Evolutionary conservation across 1,140 invertebrate species (phyloP).

Genomic region (Panagrolaimus sp.): DNA sequence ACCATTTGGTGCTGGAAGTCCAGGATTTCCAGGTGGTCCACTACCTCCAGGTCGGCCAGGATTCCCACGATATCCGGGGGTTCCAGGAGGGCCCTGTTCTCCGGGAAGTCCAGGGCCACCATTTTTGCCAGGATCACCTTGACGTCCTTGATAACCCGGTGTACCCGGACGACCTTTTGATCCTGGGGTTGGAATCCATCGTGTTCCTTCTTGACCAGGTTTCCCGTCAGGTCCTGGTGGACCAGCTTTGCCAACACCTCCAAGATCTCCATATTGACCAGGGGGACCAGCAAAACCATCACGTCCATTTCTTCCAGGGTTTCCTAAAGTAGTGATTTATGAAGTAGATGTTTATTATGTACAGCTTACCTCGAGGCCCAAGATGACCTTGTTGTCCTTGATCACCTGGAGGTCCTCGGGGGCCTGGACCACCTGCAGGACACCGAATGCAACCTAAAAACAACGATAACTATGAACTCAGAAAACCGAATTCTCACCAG

Average conservation of each 20-base stretch:
- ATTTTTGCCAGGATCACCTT: neutral
- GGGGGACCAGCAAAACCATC: constrained; percentile 6
- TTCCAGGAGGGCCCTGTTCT: constrained; percentile 1
- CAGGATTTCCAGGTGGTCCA: constrained; percentile 11
- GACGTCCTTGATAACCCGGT: neutral
- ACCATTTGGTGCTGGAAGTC: neutral
- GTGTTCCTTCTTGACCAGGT: constrained; percentile 16
- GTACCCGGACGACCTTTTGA: constrained; percentile 18
- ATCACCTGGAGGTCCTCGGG: constrained; percentile 12
- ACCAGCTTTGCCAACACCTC: neutral
- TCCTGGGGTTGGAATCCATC: constrained; percentile 8
- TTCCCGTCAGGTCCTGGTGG: constrained; percentile 2
- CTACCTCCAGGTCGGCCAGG: constrained; percentile 10
- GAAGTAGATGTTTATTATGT: too few relatives aligned
- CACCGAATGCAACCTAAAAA: constrained; percentile 9
- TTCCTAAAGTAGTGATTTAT: neutral
- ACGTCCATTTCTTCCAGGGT: constrained; percentile 2
- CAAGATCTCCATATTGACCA: constrained; percentile 13
- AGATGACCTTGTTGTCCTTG: constrained; percentile 1
- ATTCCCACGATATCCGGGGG: neutral
- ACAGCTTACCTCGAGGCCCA: too few relatives aligned
- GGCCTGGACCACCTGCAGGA: constrained; percentile 9
- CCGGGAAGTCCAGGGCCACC: constrained; percentile 17
- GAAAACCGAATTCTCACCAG: neutral
- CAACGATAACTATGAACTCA: neutral